phyloP scores from a whole-genome alignment of 2,113 vertebrate genomes.

The Aplodontia rufa region DNA sequence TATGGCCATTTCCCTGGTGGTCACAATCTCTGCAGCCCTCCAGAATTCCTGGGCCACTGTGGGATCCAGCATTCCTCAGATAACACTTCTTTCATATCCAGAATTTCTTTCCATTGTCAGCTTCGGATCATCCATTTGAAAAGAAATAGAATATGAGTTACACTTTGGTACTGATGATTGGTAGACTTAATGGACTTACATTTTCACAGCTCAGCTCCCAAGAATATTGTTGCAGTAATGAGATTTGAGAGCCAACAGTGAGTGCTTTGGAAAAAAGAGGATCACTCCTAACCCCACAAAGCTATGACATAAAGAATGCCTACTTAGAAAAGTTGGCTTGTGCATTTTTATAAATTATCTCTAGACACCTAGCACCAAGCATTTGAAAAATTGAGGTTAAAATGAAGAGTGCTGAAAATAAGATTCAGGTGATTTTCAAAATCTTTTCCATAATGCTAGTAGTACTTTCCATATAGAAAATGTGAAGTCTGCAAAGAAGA shows the following conservation, averaged over 20 bases:
- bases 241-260: background rate
- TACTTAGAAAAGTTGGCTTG: background rate
- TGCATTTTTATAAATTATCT: background rate
- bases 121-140: background rate
- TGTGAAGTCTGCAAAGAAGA: background rate
- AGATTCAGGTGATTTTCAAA: background rate
- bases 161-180: background rate
- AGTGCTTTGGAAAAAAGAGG: background rate
- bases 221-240: background rate
- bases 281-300: background rate
- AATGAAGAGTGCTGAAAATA: background rate
- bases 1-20: background rate
- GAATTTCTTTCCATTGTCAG: background rate
- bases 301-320: background rate
- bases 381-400: background rate
- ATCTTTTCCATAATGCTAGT: background rate
- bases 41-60: accelerated
- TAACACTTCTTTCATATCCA: background rate
- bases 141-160: background rate
- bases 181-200: background rate
- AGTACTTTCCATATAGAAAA: background rate
- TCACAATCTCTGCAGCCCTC: accelerated
- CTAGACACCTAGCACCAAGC: background rate
- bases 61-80: no score
- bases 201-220: background rate